Evolutionary conservation across 2,113 vertebrate genomes (phyloP), one percentile per base, ranked within the genome.

Genomic region (Stictonetta naevosa): DNA sequence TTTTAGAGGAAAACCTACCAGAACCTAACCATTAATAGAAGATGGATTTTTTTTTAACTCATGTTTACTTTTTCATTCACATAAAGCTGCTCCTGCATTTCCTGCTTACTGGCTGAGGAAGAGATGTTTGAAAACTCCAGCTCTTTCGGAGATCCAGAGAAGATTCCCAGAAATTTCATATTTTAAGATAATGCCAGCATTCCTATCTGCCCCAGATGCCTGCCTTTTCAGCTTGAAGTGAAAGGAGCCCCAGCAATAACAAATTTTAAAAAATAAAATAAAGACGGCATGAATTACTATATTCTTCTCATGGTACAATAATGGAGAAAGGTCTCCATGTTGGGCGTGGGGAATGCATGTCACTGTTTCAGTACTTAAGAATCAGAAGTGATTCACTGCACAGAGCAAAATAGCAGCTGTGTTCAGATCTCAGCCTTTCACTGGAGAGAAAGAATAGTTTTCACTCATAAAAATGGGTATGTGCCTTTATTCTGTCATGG

Each of bases 321-420:
- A 94, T 34, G 71, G 86, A 96, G 88, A 91, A 96, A 91, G 67
- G 96, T 96, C 96, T 77, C 74, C 93, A 91, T 85, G 86, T 94
- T 91, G 93, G 93, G 81, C 21, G 0, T n/a, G n/a, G 73, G 92
- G 36, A 94, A 92, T 91, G 88, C 77, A 63, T 96, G 92, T 95
- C 92, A 94, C 95, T 96, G 88, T 76, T 96, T 92, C 91, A 93
- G 46, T 87, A 66, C 88, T 96, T 91, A n/a, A 89, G 93, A 96
- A 93, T 93, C 95, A 96, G 88, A 93, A 97, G 53, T 87, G 93
- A 94, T 96, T 96, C 96, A 95, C 86, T 82, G 88, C 77, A 55
- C 71, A 89, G 96, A 93, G 95, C 92, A 96, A 96, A 97, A 96
- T 91, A 96, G 95, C 96, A 96, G 96, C 96, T 96, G 93, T 96